Evolutionary conservation across 2,888 invertebrate species (phyloP).

Genomic region (Acanthococcus lagerstroemiae): DNA sequence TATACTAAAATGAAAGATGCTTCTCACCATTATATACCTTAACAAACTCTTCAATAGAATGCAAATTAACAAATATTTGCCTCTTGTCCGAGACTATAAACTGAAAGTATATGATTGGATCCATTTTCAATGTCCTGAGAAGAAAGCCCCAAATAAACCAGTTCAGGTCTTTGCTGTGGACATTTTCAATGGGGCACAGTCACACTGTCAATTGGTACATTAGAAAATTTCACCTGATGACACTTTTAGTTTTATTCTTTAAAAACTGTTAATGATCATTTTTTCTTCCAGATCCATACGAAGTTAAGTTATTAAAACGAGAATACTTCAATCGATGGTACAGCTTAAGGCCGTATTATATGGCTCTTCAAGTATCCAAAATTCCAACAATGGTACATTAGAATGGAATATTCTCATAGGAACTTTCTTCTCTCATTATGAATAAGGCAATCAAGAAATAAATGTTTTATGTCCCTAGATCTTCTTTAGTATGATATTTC

Average conservation of each 20-base stretch:
- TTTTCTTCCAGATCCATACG: slow-evolving; percentile 51
- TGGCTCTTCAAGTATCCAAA: slow-evolving; percentile 53
- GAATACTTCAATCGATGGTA: slow-evolving; percentile 64
- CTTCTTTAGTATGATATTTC: slow-evolving; percentile 50
- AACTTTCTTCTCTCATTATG: not conserved
- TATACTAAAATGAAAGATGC: too few relatives aligned
- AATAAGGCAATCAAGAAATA: not conserved
- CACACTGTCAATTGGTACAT: too few relatives aligned
- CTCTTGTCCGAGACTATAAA: too few relatives aligned
- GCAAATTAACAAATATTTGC: too few relatives aligned
- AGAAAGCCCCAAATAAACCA: too few relatives aligned
- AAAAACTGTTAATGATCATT: not conserved
- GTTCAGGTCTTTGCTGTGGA: too few relatives aligned
- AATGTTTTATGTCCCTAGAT: slow-evolving; percentile 41
- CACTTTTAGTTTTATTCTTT: not conserved
- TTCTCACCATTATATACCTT: too few relatives aligned
- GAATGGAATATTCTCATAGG: not conserved
- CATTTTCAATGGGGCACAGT: too few relatives aligned
- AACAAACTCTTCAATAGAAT: too few relatives aligned
- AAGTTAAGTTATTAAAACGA: slow-evolving; percentile 57
- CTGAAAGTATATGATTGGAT: too few relatives aligned
- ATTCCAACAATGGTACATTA: slow-evolving; percentile 47
- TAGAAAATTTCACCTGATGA: too few relatives aligned
- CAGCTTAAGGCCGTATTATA: slow-evolving; percentile 53
- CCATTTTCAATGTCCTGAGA: too few relatives aligned